Base-by-base conservation (phyloP, 2,113 vertebrate species). In the Neolamprologus tretocephalus region DNA sequence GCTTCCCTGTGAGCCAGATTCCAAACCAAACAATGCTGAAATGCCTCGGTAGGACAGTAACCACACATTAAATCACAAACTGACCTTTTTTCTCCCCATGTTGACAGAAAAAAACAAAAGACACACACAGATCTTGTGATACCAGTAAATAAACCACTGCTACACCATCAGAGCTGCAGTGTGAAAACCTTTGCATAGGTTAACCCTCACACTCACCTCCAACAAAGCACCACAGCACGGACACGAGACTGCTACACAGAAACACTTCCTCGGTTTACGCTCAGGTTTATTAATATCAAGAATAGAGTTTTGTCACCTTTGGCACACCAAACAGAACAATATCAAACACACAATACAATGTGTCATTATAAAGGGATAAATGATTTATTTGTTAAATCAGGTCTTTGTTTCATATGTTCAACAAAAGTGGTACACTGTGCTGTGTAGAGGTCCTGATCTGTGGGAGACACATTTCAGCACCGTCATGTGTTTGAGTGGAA, bases 331-430 rank as follows among this genome's bases (percentile, higher is more conserved):
- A 94, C 71, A 58, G 94, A 91, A 94, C 93, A 49, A 91, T 86
- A 89, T 87, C 81, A 92, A 88, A 93, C 80, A 17, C 93, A 93
- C 91, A 90, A 91, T 80, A 87, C 71, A 45, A 80, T 63, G 84
- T 80, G 51, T 90, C 88, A 54, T 92, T 89, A 92, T 94, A 94
- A 96, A 95, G 94, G 93, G 91, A 93, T 87, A 37, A 40, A 82
- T 85, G 5, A 85, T 91, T 94, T 93, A 94, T 95, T 78, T 45
- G 14, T 73, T 94, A 85, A 93, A 89, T 84, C 86, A 89, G 83
- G 89, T 92, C 87, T 89, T 87, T 88, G 80, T 40, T 85, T 88
- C 57, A 80, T 68, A 47, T 87, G 88, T 91, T 92, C 89, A 92
- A 90, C 63, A 88, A 91, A 87, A 88, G 84, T 7, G 8, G 81